Evolutionary conservation across 2,113 vertebrate species (phyloP).

Genomic region (Lonchura striata): DNA sequence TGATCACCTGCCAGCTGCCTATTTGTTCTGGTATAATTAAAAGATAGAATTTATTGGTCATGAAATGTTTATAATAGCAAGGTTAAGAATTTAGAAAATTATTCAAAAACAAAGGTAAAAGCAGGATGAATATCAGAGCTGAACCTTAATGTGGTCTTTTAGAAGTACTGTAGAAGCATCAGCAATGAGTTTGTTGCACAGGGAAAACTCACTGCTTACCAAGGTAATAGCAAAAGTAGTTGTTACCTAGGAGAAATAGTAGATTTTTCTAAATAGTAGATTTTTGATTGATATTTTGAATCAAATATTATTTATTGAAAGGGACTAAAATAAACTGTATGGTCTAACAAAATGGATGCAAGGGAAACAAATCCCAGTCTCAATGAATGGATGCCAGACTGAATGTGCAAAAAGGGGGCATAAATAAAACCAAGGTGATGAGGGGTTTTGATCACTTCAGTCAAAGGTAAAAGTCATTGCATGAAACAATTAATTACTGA

Average conservation of each 20-base stretch:
- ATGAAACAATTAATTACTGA: background rate
- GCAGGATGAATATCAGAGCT: background rate
- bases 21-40: background rate
- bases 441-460: background rate
- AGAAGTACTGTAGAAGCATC: background rate
- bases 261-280: background rate
- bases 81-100: background rate
- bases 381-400: background rate
- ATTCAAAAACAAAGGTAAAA: background rate
- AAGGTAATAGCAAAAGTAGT: background rate
- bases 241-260: background rate
- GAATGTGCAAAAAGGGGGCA: background rate
- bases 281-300: background rate
- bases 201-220: background rate
- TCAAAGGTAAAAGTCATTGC: background rate
- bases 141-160: background rate
- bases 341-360: background rate
- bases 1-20: background rate
- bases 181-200: accelerated
- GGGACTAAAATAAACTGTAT: background rate
- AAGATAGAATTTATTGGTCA: background rate
- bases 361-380: background rate
- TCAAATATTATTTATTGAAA: background rate
- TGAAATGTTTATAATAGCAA: background rate
- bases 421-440: background rate